Evolutionary conservation across 2,888 invertebrate genomes (phyloP), one percentile per base, ranked within the genome.

Genomic region (Leucania comma): DNA sequence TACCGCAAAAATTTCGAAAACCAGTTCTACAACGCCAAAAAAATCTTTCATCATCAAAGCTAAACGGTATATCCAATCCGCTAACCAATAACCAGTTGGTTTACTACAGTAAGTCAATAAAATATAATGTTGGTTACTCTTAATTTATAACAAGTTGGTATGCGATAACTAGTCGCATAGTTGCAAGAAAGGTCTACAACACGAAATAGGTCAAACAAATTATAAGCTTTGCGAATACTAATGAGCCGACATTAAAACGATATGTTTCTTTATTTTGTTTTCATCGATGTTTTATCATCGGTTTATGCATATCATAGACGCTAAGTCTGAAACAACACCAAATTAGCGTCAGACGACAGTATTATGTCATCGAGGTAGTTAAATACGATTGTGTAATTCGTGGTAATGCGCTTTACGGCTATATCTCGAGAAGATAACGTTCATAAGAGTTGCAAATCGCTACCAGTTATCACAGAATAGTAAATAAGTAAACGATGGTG

Each of bases 171-270:
- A 61, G 42, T 80, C 24, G 64, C 67, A 80, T 78, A 73, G 78
- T 82, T 84, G 76, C 71, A 82, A 80, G n/a, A n/a, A 86, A 85
- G 84, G 80, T 82, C 79, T 75, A 79, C 71, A 72, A 80, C 56
- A 64, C 59, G n/a, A 87, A 85, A 86, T 88, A 73, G 87, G 88
- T 84, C 86, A 88, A 75, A 82, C 77, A 75, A 84, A 85, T 80
- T 79, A 78, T 78, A 80, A 75, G 71, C 75, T 69, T 73, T 75
- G 75, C 65, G 78, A 82, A 86, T 88, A 82, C 76, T 82, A 82
- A 88, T 80, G 68, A 82, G 77, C 71, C 73, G 58, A 64, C 61
- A 67, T 67, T 68, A 63, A 72, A 80, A 78, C 70, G 65, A 66
- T 66, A 67, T n/a, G 42, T 53, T 62, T 65, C 71, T 74, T 76